phyloP scores from a whole-genome alignment of 2,888 invertebrate genomes.

The Cryptocephalus primarius region DNA sequence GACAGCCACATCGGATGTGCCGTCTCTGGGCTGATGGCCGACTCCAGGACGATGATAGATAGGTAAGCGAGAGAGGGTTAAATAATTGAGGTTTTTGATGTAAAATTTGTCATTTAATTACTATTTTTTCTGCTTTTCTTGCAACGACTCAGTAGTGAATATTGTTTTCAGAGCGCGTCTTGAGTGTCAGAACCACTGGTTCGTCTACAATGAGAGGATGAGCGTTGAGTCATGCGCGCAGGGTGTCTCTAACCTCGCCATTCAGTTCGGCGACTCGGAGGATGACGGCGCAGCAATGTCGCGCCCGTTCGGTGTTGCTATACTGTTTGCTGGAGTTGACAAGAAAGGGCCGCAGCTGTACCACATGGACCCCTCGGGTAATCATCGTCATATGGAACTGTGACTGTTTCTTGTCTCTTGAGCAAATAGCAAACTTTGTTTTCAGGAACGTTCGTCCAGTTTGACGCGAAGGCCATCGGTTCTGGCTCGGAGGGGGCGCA shows the following conservation, averaged over 20 bases:
- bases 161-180: constrained; percentile 63
- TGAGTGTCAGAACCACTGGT: constrained; percentile 98
- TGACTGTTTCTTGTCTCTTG: not conserved
- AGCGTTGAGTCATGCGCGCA: constrained; percentile 95
- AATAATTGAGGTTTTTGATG: not conserved
- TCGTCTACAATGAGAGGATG: constrained; percentile 94
- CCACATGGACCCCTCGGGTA: constrained; percentile 97
- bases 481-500: constrained; percentile 99
- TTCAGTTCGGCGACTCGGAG: constrained; percentile 98
- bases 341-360: constrained; percentile 89
- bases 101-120: not conserved
- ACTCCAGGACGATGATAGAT: constrained; percentile 60
- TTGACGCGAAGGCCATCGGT: constrained; percentile 98
- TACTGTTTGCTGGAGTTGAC: constrained; percentile 93
- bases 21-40: constrained; percentile 95
- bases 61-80: no score
- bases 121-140: not conserved
- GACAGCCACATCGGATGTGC: constrained; percentile 97
- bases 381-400: not conserved
- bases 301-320: constrained; percentile 97
- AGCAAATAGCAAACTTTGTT: constrained; percentile 54
- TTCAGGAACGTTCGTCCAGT: constrained; percentile 94
- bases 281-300: constrained; percentile 92
- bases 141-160: no score
- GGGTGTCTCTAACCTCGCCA: constrained; percentile 97